Conservation (phyloP, 1,140 invertebrate genomes). For the Melitaea cinxia region DNA sequence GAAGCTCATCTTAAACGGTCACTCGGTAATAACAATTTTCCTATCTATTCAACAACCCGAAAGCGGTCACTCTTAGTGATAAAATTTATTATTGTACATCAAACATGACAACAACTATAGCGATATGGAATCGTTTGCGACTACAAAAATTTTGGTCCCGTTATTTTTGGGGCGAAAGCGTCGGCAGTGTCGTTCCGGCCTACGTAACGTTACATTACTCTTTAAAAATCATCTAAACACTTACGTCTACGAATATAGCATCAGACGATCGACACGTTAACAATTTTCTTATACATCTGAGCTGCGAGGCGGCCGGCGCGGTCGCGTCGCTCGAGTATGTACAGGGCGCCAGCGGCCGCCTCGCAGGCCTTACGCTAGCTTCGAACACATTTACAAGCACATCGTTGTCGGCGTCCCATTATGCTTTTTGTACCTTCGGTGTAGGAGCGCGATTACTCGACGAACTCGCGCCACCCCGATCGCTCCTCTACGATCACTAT, state of each 20-base stretch:
- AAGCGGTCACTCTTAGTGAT: constrained; percentile 68
- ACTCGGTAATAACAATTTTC: constrained; percentile 50
- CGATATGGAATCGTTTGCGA: constrained; percentile 58
- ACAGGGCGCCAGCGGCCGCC: not conserved
- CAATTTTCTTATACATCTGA: constrained; percentile 49
- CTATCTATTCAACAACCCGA: constrained; percentile 70
- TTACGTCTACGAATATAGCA: constrained; percentile 52
- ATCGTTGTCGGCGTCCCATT: constrained; percentile 26
- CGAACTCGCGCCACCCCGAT: constrained; percentile 36
- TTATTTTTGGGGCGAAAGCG: constrained; percentile 46
- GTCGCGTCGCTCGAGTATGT: constrained; percentile 12
- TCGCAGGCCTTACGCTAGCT: constrained; percentile 19
- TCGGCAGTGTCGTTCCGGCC: constrained; percentile 42
- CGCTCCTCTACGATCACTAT: not conserved
- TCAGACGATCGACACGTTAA: constrained; percentile 60
- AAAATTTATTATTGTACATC: constrained; percentile 58
- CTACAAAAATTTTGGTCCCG: constrained; percentile 72
- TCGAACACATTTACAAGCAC: constrained; percentile 44
- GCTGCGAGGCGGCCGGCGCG: constrained; percentile 12
- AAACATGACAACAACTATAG: constrained; percentile 56
- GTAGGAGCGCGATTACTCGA: constrained; percentile 57
- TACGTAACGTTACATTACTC: constrained; percentile 49
- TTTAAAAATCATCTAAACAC: constrained; percentile 58
- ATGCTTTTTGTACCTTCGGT: constrained; percentile 55
- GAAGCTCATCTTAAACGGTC: constrained; percentile 55